Evolutionary conservation across 1,140 invertebrate species (phyloP), one percentile per base, ranked within the genome.

Genomic region (Globodera rostochiensis): DNA sequence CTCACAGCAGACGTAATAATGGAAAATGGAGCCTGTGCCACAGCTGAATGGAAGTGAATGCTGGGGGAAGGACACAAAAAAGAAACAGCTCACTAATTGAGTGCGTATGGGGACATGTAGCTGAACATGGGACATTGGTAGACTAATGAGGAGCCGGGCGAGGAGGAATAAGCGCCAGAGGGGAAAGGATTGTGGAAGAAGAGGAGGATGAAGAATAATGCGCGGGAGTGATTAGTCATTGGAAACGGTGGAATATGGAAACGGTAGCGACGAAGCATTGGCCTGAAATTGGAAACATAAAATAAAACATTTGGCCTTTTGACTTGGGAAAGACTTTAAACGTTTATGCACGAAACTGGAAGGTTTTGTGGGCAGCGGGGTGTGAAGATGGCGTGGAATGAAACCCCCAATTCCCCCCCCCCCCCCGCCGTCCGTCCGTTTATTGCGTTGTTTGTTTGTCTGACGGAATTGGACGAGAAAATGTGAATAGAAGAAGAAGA

Each of bases 1-100:
- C 15, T 86, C 85, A 73, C 85, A 86, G 66, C 85, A 86, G 64
- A 79, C 79, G 77, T 87, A 86, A 74, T 86, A 86, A 49, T 86
- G 86, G 77, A 86, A 86, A 13, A 86, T 79, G 13, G 83, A 86
- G 36, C 83, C 85, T 6, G 86, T 70, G 21, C 85, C 85, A 74
- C 85, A 86, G 50, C 84, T 85, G 83, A 78, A 74, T 21, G 57
- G 57, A 19, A 82, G 13, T 0, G 82, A 73, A 81, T 19, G 78
- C 0, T 53, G 78, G 46, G 46, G n/a, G 82, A 15, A 50, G 8
- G 49, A 36, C 21, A 79, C 11, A 46, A 7, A 57, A 15, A 50
- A 25, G 49, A 25, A 21, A 79, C 11, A 46, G 84, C 80, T 81
- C 53, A 82, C 80, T 83, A 81, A 45, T 76, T 82, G 25, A 79